Percentiles rank a stretch among this genome's conserved stretches.
phyloP scores from a whole-genome alignment of 2,888 invertebrate species.

The Drosophila crucigera region DNA sequence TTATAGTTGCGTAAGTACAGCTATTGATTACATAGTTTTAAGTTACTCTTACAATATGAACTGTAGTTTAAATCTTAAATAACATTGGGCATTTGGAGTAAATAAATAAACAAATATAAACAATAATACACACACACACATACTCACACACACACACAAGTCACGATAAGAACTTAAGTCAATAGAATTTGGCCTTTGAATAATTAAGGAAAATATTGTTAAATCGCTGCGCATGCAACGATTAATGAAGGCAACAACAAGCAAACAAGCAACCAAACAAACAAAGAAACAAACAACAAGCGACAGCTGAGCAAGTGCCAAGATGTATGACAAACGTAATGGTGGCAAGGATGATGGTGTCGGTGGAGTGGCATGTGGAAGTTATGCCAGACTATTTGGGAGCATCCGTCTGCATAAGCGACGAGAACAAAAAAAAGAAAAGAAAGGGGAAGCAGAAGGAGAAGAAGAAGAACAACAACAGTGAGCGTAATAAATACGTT shows the following conservation, averaged over 20 bases:
- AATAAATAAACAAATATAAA: constrained; percentile 33
- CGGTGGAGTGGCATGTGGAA: neutral
- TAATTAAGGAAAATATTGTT: constrained; percentile 61
- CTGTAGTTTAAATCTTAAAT: neutral
- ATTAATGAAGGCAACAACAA: constrained; percentile 49
- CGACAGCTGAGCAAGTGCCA: constrained; percentile 47
- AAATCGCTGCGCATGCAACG: constrained; percentile 39
- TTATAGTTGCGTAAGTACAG: neutral
- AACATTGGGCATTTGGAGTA: constrained; percentile 16
- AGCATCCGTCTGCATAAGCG: constrained; percentile 12
- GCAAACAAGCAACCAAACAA: constrained; percentile 21
- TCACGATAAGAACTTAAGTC: constrained; percentile 42
- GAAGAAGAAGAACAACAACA: constrained; percentile 11
- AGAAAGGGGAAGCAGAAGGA: neutral
- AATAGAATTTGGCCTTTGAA: constrained; percentile 46
- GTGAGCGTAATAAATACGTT: constrained; percentile 68
- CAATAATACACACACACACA: neutral
- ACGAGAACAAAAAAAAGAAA: neutral
- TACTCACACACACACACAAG: neutral
- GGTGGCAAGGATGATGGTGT: neutral
- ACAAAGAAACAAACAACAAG: constrained; percentile 4
- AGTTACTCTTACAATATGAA: neutral
- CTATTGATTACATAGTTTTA: neutral
- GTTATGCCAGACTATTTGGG: constrained; percentile 17
- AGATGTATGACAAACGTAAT: constrained; percentile 17